Percentiles rank a stretch among this genome's conserved stretches.
phyloP scores from a whole-genome alignment of 2,797 vertebrate species.

The Arnoldichthys spilopterus region DNA sequence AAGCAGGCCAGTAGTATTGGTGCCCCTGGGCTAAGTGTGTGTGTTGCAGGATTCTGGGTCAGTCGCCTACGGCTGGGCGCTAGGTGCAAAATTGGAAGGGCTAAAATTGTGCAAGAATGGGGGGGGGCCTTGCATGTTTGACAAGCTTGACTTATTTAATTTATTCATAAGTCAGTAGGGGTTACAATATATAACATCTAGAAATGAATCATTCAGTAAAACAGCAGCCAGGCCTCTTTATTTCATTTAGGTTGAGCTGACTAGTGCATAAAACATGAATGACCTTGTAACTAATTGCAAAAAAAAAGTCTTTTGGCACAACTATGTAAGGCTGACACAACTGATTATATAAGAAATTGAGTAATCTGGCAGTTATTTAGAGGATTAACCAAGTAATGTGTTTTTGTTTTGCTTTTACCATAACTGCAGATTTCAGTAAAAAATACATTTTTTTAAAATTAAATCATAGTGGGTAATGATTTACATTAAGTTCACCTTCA shows the following conservation, averaged over 20 bases:
- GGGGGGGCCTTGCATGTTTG: background rate
- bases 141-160: background rate
- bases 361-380: no score
- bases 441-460: no score
- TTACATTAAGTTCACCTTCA: no score
- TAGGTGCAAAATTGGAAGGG: background rate
- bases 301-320: background rate
- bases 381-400: no score
- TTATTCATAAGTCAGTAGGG: background rate
- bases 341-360: no score
- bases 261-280: background rate
- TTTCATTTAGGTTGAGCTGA: background rate
- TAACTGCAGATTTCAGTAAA: no score
- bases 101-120: background rate
- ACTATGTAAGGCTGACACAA: no score
- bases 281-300: background rate
- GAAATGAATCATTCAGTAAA: slow-evolving; percentile 1
- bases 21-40: slow-evolving; percentile 2
- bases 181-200: slow-evolving; percentile 1
- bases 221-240: background rate
- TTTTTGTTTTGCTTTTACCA: no score
- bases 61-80: background rate
- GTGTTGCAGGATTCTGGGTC: slow-evolving; percentile 9
- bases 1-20: background rate
- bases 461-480: no score